Evolutionary conservation across 2,113 vertebrate species (phyloP), one percentile per base, ranked within the genome.

Genomic region (Perca flavescens): DNA sequence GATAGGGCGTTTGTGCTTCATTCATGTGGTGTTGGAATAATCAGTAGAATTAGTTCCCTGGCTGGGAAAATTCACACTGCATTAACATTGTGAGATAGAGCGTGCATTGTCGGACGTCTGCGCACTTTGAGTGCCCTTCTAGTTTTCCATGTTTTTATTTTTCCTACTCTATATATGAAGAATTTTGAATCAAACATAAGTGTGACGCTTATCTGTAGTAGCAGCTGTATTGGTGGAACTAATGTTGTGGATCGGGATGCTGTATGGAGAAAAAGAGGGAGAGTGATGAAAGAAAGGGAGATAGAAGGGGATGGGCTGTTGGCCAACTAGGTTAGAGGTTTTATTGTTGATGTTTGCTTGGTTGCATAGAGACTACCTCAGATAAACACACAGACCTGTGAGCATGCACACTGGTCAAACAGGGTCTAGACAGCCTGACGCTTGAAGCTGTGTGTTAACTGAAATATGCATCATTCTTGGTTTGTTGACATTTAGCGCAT

Each of bases 321-420:
- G 58, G 82, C 85, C 91, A 93, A 91, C 74, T 87, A 75, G 88
- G 88, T 86, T 84, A 72, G 77, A 87, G 89, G 79, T 87, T 86
- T 77, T 77, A 14, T 61, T 93, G 82, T 84, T 82, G 82, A 88
- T 83, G 78, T 79, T 76, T 74, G 82, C 73, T 65, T 21, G 46
- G 89, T 87, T 77, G 77, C 88, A 71, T 87, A 40, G 82, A 88
- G 86, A 92, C 85, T 81, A 57, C 66, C 71, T 67, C 79, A 60
- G 73, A 86, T 77, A 84, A 77, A 89, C 85, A 89, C 80, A 82
- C 60, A 77, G 74, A 74, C 76, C 65, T 66, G 62, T 49, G 62
- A 85, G 80, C 62, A 36, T 10, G 14, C 77, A 71, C 86, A 66
- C 70, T 72, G 64, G 71, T 75, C 86, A 86, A 73, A 84, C 75